Evolutionary conservation across 2,888 invertebrate genomes (phyloP).

Genomic region (Ptycholaimellus sp.): DNA sequence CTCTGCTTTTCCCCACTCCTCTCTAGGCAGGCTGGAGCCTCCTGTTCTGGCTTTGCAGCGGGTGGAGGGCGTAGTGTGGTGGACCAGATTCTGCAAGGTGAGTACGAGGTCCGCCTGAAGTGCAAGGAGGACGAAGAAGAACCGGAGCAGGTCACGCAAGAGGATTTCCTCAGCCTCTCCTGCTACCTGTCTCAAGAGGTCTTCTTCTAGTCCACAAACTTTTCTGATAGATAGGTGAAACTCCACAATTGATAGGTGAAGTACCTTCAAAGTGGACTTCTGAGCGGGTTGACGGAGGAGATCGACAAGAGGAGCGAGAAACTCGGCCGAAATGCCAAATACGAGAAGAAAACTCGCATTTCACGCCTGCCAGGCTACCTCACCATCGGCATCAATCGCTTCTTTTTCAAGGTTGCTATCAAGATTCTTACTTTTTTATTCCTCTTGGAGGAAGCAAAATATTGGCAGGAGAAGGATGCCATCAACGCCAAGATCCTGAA

Average conservation of each 20-base stretch:
- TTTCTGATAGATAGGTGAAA: too few relatives aligned
- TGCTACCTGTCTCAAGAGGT: too few relatives aligned
- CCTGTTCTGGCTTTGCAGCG: too few relatives aligned
- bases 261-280: conserved; percentile 73
- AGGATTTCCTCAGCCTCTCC: conserved; percentile 56
- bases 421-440: too few relatives aligned
- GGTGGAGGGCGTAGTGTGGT: too few relatives aligned
- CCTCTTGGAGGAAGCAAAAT: too few relatives aligned
- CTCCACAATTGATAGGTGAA: too few relatives aligned
- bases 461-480: too few relatives aligned
- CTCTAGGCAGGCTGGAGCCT: conserved; percentile 4
- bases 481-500: conserved; percentile 30
- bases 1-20: too few relatives aligned
- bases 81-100: conserved; percentile 84
- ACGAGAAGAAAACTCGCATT: conserved; percentile 72
- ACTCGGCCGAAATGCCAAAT: conserved; percentile 65
- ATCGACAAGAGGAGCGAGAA: conserved; percentile 61
- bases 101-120: conserved; percentile 50
- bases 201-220: too few relatives aligned
- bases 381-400: conserved; percentile 85
- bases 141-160: conserved; percentile 44
- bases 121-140: conserved; percentile 69
- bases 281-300: conserved; percentile 43
- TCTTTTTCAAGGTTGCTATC: conserved; percentile 85
- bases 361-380: conserved; percentile 81